Base-by-base conservation (phyloP, 2,888 invertebrate genomes). In the Campoplex capitator region DNA sequence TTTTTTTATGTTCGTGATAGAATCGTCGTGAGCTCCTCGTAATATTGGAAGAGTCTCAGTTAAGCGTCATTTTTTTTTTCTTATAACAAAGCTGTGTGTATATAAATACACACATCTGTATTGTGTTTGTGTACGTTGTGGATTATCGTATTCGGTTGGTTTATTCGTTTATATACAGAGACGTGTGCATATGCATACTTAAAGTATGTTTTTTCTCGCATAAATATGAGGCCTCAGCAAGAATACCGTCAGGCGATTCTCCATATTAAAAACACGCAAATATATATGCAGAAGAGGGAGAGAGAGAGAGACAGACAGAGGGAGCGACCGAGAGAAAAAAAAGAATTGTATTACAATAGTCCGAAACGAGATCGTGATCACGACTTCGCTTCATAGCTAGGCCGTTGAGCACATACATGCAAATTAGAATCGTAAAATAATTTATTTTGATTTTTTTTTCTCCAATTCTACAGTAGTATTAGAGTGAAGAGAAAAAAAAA, bases 331-430 rank as follows among this genome's bases (percentile, higher is more conserved):
- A 54, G 38, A 48, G 32, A 32, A 35, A 74, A 74, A 16, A 8
- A 16, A n/a, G n/a, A 35, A 48, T 65, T 51, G 58, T 48, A 56
- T 80, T 74, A 83, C 68, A 67, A 74, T 82, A 75, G 79, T 58
- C 58, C 71, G 38, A 62, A 45, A 62, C 67, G 35, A 83, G 35
- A 83, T 86, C 77, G 84, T 83, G 70, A 86, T 86, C 86, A 84
- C 82, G 86, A 86, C 23, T 73, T 68, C 65, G 73, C 82, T 23
- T n/a, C n/a, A n/a, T n/a, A n/a, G n/a, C n/a, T 68, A 32, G 32
- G 18, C 18, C 42, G 65, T 58, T 51, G 70, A 70, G 54, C 65
- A 68, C 80, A 74, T 81, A 80, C 70, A 87, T 87, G 88, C 83
- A 83, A 85, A 88, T 86, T 28, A 78, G 28, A 71, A 56, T 56